Conservation (phyloP, 2,888 invertebrate genomes). For the Achlya flavicornis region DNA sequence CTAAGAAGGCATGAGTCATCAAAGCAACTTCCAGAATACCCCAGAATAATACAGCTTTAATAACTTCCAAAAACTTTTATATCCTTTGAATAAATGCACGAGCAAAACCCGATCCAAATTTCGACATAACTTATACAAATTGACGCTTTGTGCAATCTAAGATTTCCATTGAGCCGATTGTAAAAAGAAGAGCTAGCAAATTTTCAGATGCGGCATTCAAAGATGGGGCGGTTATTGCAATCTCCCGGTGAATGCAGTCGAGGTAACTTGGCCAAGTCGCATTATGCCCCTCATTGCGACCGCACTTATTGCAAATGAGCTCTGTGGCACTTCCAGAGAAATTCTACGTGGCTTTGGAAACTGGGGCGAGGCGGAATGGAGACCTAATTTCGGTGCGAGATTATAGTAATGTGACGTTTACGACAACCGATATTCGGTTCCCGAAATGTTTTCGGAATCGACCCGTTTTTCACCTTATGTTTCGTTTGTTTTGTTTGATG, state of each 20-base stretch:
- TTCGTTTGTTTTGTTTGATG: neutral
- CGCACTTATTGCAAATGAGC: constrained; percentile 70
- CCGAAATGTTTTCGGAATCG: constrained; percentile 12
- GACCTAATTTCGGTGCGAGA: constrained; percentile 46
- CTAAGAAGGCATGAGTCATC: too few species aligned
- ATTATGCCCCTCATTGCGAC: constrained; percentile 58
- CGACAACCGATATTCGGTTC: constrained; percentile 3
- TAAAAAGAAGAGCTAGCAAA: constrained; percentile 42
- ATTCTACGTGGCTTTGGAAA: constrained; percentile 36
- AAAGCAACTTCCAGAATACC: too few species aligned
- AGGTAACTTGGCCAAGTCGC: constrained; percentile 55
- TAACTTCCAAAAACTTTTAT: neutral
- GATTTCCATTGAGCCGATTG: constrained; percentile 23
- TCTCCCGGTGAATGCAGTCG: constrained; percentile 44
- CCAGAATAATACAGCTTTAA: too few species aligned
- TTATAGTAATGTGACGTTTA: constrained; percentile 25
- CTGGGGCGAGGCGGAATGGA: constrained; percentile 32
- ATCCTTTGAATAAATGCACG: neutral
- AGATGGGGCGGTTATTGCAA: constrained; percentile 47
- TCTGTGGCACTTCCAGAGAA: constrained; percentile 40
- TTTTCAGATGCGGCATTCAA: constrained; percentile 37
- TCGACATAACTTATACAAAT: constrained; percentile 8
- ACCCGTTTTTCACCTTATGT: neutral
- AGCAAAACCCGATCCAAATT: neutral
- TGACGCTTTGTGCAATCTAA: constrained; percentile 10